These are phyloP conservation scores for Yoshiicerus persimilis DNA, from an alignment of 1,140 invertebrate genomes.

Conservation along the genomic window DNA sequence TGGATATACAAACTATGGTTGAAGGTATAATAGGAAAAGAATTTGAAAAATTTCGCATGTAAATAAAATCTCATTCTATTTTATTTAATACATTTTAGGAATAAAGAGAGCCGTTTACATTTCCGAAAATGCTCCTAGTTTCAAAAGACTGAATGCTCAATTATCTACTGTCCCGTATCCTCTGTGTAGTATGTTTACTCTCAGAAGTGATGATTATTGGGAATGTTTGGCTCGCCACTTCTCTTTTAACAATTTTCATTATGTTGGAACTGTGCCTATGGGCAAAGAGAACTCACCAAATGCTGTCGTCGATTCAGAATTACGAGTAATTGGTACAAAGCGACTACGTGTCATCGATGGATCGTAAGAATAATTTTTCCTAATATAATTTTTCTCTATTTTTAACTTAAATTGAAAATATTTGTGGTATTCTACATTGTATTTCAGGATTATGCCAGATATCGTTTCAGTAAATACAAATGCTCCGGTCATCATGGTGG, in stretches of 20 bases:
- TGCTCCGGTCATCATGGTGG: background rate
- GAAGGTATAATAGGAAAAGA: background rate
- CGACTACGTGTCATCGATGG: background rate
- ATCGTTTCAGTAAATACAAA: background rate
- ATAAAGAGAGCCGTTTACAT: background rate
- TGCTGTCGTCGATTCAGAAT: background rate
- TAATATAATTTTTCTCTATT: background rate
- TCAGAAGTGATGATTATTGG: background rate
- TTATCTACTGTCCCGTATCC: background rate
- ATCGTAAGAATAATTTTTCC: background rate
- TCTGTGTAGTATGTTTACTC: background rate
- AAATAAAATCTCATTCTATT: too few species aligned
- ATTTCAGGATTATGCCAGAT: background rate
- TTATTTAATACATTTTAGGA: background rate
- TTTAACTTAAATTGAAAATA: too few species aligned
- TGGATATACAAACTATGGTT: background rate
- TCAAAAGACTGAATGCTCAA: background rate
- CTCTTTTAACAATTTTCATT: background rate
- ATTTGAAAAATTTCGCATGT: too few species aligned
- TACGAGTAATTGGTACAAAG: background rate
- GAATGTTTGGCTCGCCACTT: background rate
- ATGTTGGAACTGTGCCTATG: background rate
- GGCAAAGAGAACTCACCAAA: background rate
- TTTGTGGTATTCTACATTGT: too few species aligned
- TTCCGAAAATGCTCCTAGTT: background rate